These are phyloP conservation scores for Cepaea hortensis DNA, from an alignment of 2,888 invertebrate species.

Conservation along the genomic window DNA sequence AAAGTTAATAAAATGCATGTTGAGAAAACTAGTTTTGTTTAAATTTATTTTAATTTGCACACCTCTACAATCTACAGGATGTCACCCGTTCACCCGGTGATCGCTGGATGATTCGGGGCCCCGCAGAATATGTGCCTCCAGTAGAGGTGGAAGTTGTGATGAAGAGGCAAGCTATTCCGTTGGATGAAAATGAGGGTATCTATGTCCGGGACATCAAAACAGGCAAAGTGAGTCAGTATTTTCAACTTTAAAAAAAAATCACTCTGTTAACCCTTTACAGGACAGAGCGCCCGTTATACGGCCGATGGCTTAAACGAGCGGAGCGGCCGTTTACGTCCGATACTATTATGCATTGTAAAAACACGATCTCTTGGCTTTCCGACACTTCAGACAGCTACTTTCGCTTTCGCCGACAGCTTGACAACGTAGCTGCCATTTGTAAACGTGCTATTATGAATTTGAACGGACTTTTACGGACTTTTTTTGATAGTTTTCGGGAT, in stretches of 20 bases:
- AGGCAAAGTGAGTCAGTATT: slow-evolving; percentile 72
- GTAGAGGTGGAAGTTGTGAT: slow-evolving; percentile 78
- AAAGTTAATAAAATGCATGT: neutral
- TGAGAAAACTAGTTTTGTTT: neutral
- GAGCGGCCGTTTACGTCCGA: too few relatives aligned
- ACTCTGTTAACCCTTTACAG: too few relatives aligned
- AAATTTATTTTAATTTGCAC: neutral
- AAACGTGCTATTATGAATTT: too few relatives aligned
- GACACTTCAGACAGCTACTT: too few relatives aligned
- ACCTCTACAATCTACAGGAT: neutral
- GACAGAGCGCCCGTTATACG: too few relatives aligned
- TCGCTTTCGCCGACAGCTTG: too few relatives aligned
- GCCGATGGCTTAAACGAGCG: too few relatives aligned
- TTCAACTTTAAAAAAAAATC: neutral
- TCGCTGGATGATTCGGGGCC: slow-evolving; percentile 79
- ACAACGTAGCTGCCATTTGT: too few relatives aligned
- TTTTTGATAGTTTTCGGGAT: too few relatives aligned
- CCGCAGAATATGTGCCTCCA: slow-evolving; percentile 78
- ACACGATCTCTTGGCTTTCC: too few relatives aligned
- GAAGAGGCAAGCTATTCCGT: slow-evolving; percentile 77
- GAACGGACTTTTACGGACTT: too few relatives aligned
- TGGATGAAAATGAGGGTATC: slow-evolving; percentile 79
- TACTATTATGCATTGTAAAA: too few relatives aligned
- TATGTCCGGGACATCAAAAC: slow-evolving; percentile 78
- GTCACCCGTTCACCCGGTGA: slow-evolving; percentile 74